Evolutionary conservation across 2,113 vertebrate genomes (phyloP).

Genomic region (Carlito syrichta): DNA sequence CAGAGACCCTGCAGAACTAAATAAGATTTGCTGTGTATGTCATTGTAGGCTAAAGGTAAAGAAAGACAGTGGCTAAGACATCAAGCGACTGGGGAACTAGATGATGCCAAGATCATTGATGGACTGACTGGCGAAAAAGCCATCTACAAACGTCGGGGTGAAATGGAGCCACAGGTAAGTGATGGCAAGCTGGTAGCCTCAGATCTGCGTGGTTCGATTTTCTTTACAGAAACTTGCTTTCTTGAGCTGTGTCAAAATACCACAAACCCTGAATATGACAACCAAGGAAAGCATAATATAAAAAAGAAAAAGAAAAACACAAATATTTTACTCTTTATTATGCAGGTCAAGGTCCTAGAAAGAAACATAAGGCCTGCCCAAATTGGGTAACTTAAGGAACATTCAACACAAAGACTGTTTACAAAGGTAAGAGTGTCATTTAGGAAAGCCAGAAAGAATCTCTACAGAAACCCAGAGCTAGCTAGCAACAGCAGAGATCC

Average conservation of each 20-base stretch:
- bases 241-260: not conserved
- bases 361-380: not conserved
- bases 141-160: slow-evolving; percentile 95
- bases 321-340: not conserved
- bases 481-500: not conserved
- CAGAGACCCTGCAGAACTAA: not conserved
- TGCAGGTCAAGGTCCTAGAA: not conserved
- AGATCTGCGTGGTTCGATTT: not conserved
- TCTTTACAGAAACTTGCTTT: not conserved
- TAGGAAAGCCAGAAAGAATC: not conserved
- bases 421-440: not conserved
- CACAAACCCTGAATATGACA: not conserved
- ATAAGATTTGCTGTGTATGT: slow-evolving; percentile 13
- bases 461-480: not conserved
- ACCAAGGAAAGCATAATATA: not conserved
- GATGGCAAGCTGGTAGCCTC: not conserved
- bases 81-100: slow-evolving; percentile 93
- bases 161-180: slow-evolving; percentile 93
- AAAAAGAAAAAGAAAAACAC: not conserved
- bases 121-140: slow-evolving; percentile 95
- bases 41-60: slow-evolving; percentile 94
- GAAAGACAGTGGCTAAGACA: slow-evolving; percentile 97
- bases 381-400: not conserved
- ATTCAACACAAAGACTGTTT: not conserved
- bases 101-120: slow-evolving; percentile 97